Percentiles rank a stretch among this genome's conserved stretches.
Evolutionary conservation across 2,888 invertebrate genomes (phyloP).

Genomic region (Apotomis capreana): DNA sequence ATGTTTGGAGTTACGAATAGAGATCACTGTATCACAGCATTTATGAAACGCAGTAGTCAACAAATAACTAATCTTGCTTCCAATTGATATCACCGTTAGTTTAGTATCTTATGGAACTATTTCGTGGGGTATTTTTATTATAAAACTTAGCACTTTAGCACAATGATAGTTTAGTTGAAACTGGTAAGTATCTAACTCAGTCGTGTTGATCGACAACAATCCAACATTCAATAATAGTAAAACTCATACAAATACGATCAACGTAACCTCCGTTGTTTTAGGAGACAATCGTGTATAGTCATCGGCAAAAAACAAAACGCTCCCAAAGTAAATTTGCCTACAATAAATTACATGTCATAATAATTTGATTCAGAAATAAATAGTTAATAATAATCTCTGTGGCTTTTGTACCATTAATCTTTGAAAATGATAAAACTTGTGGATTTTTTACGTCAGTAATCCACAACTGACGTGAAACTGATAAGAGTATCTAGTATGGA

Average conservation of each 20-base stretch:
- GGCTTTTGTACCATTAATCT: constrained; percentile 24
- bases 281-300: background rate
- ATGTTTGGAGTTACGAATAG: constrained; percentile 46
- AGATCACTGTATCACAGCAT: constrained; percentile 57
- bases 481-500: constrained; percentile 3
- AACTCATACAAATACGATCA: background rate
- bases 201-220: constrained; percentile 18
- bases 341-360: constrained; percentile 31
- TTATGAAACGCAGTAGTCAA: constrained; percentile 41
- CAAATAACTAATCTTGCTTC: constrained; percentile 30
- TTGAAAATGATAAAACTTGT: constrained; percentile 12
- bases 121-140: constrained; percentile 36
- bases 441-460: background rate
- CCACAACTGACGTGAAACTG: background rate
- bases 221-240: background rate
- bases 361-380: constrained; percentile 15
- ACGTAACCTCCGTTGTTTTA: constrained; percentile 3
- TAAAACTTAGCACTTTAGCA: constrained; percentile 21
- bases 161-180: constrained; percentile 18
- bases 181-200: constrained; percentile 27
- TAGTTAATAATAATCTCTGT: constrained; percentile 27
- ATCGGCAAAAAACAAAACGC: constrained; percentile 9
- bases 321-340: constrained; percentile 9
- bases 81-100: constrained; percentile 22
- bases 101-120: constrained; percentile 36